Conservation (phyloP, 2,113 vertebrate genomes). For the Phainopepla nitens region DNA sequence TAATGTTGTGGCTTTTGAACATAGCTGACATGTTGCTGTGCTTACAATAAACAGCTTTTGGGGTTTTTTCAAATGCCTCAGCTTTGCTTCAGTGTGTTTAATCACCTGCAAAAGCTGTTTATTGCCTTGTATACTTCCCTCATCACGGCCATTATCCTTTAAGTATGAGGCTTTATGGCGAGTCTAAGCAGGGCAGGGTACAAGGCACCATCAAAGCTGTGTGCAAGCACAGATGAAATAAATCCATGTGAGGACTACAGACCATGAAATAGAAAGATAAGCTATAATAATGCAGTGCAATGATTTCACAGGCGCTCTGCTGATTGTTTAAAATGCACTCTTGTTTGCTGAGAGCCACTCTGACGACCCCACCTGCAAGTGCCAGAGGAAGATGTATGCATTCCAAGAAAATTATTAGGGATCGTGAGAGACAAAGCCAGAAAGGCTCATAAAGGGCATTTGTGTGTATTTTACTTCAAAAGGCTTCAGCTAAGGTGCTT, state of each 20-base stretch:
- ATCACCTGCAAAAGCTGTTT: slow-evolving; percentile 51
- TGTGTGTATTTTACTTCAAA: neutral
- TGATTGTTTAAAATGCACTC: neutral
- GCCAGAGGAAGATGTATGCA: neutral
- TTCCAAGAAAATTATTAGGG: neutral
- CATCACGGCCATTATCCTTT: slow-evolving; percentile 39
- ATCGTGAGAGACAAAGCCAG: neutral
- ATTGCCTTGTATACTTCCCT: slow-evolving; percentile 45
- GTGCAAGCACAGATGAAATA: slow-evolving; percentile 8
- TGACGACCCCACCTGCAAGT: neutral
- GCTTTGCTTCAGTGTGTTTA: slow-evolving; percentile 53
- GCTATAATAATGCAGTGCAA: neutral
- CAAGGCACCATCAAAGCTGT: neutral
- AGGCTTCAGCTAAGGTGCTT: neutral
- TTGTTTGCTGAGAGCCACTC: neutral
- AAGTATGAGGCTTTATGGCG: neutral
- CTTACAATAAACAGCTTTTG: slow-evolving; percentile 45
- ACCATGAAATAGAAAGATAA: slow-evolving; percentile 19
- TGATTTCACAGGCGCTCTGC: neutral
- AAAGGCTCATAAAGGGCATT: neutral
- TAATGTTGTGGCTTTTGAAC: slow-evolving; percentile 8
- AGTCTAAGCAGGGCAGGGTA: neutral
- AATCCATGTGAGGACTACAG: slow-evolving; percentile 6
- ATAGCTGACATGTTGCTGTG: neutral
- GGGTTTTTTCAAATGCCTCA: slow-evolving; percentile 35